phyloP scores from a whole-genome alignment of 2,113 vertebrate species.

The Thunnus thynnus region DNA sequence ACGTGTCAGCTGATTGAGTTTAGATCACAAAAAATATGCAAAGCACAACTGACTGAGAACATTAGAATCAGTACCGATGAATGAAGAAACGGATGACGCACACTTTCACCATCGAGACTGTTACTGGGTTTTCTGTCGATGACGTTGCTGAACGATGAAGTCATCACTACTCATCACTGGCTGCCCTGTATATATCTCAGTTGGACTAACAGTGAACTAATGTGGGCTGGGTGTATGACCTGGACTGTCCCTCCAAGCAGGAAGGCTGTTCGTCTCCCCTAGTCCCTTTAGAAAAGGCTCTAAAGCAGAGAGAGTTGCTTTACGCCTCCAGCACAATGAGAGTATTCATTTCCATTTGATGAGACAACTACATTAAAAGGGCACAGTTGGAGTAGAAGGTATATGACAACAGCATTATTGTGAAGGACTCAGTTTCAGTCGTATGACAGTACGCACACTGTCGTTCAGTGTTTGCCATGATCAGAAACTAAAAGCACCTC shows the following conservation, averaged over 20 bases:
- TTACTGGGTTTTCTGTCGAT: slow-evolving; percentile 38
- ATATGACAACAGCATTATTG: slow-evolving; percentile 50
- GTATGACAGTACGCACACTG: slow-evolving; percentile 24
- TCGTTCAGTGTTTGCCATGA: slow-evolving; percentile 5
- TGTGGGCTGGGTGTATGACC: slow-evolving; percentile 38
- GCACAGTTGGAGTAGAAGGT: slow-evolving; percentile 24
- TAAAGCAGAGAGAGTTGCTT: slow-evolving; percentile 4
- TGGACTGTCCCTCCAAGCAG: slow-evolving; percentile 36
- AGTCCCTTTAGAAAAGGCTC: slow-evolving; percentile 18
- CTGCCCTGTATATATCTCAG: slow-evolving; percentile 34
- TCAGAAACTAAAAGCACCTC: slow-evolving; percentile 29
- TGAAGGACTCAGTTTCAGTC: slow-evolving; percentile 30
- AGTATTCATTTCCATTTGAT: slow-evolving; percentile 55
- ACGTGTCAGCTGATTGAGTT: background rate
- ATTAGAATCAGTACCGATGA: slow-evolving; percentile 13
- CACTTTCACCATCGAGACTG: slow-evolving; percentile 11
- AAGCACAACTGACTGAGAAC: background rate
- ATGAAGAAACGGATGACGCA: slow-evolving; percentile 37
- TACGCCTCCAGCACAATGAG: slow-evolving; percentile 55
- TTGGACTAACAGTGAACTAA: slow-evolving; percentile 57
- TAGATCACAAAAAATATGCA: slow-evolving; percentile 5
- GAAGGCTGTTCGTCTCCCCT: slow-evolving; percentile 14
- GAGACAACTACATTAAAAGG: slow-evolving; percentile 40
- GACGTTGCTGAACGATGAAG: slow-evolving; percentile 62
- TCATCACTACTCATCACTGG: slow-evolving; percentile 48